These are phyloP conservation scores for Sesia apiformis DNA, from an alignment of 2,888 invertebrate species.

Conservation along the genomic window DNA sequence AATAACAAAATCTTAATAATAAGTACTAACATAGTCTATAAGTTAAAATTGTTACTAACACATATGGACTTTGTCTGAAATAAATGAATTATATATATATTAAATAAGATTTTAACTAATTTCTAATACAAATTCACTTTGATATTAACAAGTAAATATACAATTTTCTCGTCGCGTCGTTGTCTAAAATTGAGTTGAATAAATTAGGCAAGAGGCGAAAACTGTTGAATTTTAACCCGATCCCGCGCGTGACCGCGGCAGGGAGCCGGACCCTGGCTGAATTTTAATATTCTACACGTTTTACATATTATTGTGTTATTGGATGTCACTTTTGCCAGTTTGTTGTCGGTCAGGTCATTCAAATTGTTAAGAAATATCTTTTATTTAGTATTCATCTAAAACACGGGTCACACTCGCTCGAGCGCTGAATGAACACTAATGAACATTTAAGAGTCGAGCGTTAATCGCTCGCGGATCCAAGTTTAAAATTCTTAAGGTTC, in stretches of 20 bases:
- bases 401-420: too few species aligned
- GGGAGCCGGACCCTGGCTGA: slow-evolving; percentile 3
- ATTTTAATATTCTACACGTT: slow-evolving; percentile 9
- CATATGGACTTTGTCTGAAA: too few species aligned
- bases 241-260: slow-evolving; percentile 30
- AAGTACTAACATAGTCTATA: too few species aligned
- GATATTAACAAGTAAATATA: slow-evolving; percentile 27
- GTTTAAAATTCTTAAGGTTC: too few species aligned
- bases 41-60: too few species aligned
- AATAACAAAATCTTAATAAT: too few species aligned
- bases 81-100: too few species aligned
- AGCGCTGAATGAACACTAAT: too few species aligned
- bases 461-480: too few species aligned
- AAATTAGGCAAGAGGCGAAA: slow-evolving; percentile 53
- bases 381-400: too few species aligned
- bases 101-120: too few species aligned
- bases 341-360: neutral
- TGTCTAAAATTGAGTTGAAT: slow-evolving; percentile 65
- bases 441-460: too few species aligned
- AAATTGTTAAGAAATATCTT: neutral
- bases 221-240: slow-evolving; percentile 62
- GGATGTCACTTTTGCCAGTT: neutral
- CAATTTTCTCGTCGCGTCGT: slow-evolving; percentile 43
- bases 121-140: neutral
- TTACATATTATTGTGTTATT: slow-evolving; percentile 5